These are phyloP conservation scores for Drosophila elegans DNA, from an alignment of 1,140 invertebrate genomes.

Conservation along the genomic window DNA sequence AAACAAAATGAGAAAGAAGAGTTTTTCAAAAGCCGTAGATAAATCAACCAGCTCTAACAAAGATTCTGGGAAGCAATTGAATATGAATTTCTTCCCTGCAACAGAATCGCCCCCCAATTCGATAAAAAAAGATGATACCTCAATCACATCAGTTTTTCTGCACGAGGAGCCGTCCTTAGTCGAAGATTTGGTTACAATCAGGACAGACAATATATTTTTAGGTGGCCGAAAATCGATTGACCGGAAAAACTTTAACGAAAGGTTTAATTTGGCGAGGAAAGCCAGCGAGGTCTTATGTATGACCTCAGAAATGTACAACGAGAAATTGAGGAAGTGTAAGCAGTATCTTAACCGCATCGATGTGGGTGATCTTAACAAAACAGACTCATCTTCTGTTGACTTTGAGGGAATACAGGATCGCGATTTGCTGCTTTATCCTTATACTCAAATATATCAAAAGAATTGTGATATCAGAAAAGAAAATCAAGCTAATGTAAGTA, in stretches of 20 bases:
- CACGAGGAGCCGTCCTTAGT: too few relatives aligned
- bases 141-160: too few relatives aligned
- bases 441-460: neutral
- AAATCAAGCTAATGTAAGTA: neutral
- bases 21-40: too few relatives aligned
- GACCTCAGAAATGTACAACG: neutral
- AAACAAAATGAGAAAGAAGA: too few relatives aligned
- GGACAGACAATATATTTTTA: neutral
- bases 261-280: neutral
- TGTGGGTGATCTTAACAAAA: neutral
- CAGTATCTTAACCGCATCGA: neutral
- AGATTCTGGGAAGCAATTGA: too few relatives aligned
- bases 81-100: too few relatives aligned
- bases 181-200: too few relatives aligned
- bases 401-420: neutral
- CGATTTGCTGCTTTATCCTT: slow-evolving; percentile 14
- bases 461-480: too few relatives aligned
- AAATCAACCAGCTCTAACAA: too few relatives aligned
- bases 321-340: slow-evolving; percentile 4
- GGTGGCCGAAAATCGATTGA: neutral
- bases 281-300: neutral
- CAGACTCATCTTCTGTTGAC: neutral
- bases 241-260: neutral
- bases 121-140: too few relatives aligned
- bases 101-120: too few relatives aligned